Evolutionary conservation across 1,140 invertebrate species (phyloP).

Genomic region (Panagrolaimus sp.): DNA sequence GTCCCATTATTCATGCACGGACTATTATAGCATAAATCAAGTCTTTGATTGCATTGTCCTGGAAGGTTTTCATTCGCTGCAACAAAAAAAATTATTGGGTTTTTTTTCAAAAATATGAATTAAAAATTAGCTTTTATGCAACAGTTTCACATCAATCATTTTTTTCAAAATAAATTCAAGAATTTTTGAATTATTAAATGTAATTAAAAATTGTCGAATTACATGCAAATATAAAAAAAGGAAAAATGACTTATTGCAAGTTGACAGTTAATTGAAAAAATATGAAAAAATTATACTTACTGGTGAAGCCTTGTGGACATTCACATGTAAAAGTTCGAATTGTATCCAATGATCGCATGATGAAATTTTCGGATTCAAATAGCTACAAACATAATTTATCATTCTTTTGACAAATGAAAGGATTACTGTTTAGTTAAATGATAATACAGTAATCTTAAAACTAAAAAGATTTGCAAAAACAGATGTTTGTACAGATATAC

Average conservation of each 20-base stretch:
- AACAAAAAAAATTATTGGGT: conserved; percentile 3
- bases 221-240: not conserved
- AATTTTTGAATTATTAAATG: conserved; percentile 14
- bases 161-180: not conserved
- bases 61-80: conserved; percentile 24
- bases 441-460: too few species aligned
- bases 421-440: too few species aligned
- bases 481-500: too few species aligned
- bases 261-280: not conserved
- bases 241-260: too few species aligned
- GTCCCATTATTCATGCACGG: conserved; percentile 83
- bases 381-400: conserved; percentile 6
- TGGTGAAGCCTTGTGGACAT: conserved; percentile 68
- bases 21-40: conserved; percentile 92
- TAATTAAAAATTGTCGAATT: not conserved
- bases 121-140: too few species aligned
- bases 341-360: conserved; percentile 89
- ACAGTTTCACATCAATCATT: too few species aligned
- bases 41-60: conserved; percentile 82
- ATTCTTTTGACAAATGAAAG: too few species aligned
- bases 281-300: conserved; percentile 53
- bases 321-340: conserved; percentile 86
- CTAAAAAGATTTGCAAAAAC: too few species aligned
- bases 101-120: not conserved
- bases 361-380: conserved; percentile 79